Percentiles rank a stretch among this genome's conserved stretches.
phyloP scores from a whole-genome alignment of 2,113 vertebrate species.

The Halcyon senegalensis region DNA sequence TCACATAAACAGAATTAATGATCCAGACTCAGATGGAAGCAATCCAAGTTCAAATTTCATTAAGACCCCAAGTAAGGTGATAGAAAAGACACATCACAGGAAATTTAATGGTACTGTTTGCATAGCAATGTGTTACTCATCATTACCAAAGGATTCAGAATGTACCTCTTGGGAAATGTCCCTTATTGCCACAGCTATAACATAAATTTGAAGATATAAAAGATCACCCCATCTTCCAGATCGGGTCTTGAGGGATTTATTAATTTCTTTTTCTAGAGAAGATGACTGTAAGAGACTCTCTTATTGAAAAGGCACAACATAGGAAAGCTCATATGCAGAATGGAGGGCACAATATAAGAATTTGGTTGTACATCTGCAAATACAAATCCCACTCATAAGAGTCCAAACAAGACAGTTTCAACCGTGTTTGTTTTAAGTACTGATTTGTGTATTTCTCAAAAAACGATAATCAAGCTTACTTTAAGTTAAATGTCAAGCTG shows the following conservation, averaged over 20 bases:
- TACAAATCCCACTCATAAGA: neutral
- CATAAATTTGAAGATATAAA: neutral
- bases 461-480: neutral
- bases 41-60: neutral
- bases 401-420: rapidly evolving
- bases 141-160: neutral
- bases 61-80: neutral
- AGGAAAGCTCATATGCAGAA: neutral
- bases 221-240: neutral
- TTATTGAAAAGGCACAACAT: neutral
- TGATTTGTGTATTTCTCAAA: neutral
- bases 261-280: neutral
- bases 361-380: neutral
- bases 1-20: neutral
- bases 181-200: neutral
- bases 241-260: neutral
- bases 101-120: neutral
- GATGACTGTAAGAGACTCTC: neutral
- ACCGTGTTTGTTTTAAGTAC: neutral
- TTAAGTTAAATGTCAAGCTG: neutral
- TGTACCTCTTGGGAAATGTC: neutral
- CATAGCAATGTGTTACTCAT: neutral
- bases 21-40: neutral
- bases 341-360: neutral
- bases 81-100: neutral